Evolutionary conservation across 1,140 invertebrate genomes (phyloP), one percentile per base, ranked within the genome.

Genomic region (Eufriesea mexicana): DNA sequence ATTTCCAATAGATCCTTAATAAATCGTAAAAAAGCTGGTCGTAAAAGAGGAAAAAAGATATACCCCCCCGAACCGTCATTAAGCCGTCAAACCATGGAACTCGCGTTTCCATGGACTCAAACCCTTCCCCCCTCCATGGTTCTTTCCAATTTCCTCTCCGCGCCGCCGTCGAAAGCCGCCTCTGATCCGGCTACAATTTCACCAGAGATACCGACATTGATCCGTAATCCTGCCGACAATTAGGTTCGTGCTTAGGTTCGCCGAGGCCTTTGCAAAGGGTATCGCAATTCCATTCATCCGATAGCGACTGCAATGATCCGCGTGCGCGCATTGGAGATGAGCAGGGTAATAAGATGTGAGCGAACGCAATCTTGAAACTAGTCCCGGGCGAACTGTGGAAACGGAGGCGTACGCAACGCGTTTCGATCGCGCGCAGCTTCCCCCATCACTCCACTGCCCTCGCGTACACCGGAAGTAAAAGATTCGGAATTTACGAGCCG

Each of bases 271-370:
- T 25, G 74, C 70, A 81, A 81, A 70, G 73, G 85, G 51, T 88
- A 87, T 87, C 86, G 83, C 78, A 62, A 81, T 87, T 75, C 83
- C 64, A 80, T 84, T 85, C 78, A 76, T 85, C 78, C 83, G 74
- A 88, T 85, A 88, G 57, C n/a, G 74, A 51, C 64, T 25, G 70
- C 71, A 88, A 86, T 85, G 84, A 88, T 85, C 76, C 64, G 68
- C 79, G 78, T 79, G 66, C 78, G 79, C 78, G 84, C 83, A 83
- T 83, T 71, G 78, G 74, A 79, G 85, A 87, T 79, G 86, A 85
- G 74, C 70, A n/a, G 70, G 80, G 74, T 88, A 88, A 88, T 88
- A 88, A 88, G 86, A 88, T 74, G 86, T 61, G 85, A 77, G 78
- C 62, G 68, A 84, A 87, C 70, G 82, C 78, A 87, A 88, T 87